A percentile compares a stretch with the other conserved stretches of the same genome.
Conservation (phyloP, 2,797 vertebrate species). For the Synaphobranchus kaupii region DNA sequence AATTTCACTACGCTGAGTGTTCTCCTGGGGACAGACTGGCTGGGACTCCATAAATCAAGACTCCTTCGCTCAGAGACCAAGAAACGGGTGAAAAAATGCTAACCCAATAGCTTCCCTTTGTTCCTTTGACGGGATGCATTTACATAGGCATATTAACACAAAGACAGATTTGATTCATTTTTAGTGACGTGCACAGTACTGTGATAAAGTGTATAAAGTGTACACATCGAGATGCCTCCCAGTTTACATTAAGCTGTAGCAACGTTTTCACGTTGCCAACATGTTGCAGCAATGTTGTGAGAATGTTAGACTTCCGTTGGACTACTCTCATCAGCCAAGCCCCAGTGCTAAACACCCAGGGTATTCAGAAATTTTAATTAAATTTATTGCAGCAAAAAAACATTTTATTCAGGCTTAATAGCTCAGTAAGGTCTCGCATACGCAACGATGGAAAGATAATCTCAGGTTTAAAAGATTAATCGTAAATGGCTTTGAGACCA, state of each 20-base stretch:
- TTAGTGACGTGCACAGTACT: neutral
- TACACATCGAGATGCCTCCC: neutral
- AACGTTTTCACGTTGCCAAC: neutral
- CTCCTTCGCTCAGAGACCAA: neutral
- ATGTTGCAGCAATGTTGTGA: neutral
- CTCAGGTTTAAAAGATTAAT: neutral
- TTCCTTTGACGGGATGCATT: neutral
- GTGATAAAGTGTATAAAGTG: neutral
- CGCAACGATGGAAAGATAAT: neutral
- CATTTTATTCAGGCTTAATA: neutral
- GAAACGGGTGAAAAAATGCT: neutral
- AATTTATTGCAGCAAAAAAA: neutral
- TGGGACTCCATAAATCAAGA: conserved; percentile 1
- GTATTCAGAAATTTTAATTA: neutral
- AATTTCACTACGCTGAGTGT: neutral
- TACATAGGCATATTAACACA: neutral
- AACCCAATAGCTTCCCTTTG: neutral
- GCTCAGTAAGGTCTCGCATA: neutral
- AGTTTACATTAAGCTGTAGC: neutral
- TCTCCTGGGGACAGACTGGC: neutral
- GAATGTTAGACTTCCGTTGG: neutral
- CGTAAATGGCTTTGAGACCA: neutral
- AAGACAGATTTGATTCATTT: neutral
- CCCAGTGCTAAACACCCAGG: neutral
- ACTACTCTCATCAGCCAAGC: neutral